Evolutionary conservation across 2,797 vertebrate genomes (phyloP).

Genomic region (Sebastes paucispinis): DNA sequence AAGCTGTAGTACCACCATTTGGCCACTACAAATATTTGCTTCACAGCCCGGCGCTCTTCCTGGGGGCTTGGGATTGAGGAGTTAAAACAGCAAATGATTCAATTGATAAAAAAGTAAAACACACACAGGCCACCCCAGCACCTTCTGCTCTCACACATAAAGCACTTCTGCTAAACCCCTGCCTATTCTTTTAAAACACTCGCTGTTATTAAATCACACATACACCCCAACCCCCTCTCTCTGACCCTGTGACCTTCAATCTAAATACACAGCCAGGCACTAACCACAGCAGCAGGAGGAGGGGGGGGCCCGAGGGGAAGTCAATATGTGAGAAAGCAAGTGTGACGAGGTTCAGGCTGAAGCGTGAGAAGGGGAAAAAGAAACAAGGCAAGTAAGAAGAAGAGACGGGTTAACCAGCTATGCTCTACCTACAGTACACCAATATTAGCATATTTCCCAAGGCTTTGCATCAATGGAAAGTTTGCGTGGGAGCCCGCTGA

Average conservation of each 20-base stretch:
- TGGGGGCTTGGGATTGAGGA: constrained; percentile 8
- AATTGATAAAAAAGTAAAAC: constrained; percentile 31
- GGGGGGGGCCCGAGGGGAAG: neutral
- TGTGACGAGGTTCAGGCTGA: constrained; percentile 23
- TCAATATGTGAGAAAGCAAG: constrained; percentile 42
- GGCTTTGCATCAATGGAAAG: constrained; percentile 55
- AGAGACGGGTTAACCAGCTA: neutral
- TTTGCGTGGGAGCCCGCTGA: constrained; percentile 32
- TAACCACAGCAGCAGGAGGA: constrained; percentile 28
- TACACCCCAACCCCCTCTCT: constrained; percentile 23
- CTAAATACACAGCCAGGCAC: constrained; percentile 51
- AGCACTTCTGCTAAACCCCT: constrained; percentile 5
- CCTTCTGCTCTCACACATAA: constrained; percentile 12
- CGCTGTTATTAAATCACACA: constrained; percentile 41
- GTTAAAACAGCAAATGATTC: constrained; percentile 57
- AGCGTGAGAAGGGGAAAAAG: constrained; percentile 6
- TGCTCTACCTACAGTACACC: constrained; percentile 16
- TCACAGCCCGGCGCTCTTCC: no score
- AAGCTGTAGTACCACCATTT: no score
- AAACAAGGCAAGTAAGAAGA: neutral
- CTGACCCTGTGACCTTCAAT: constrained; percentile 69
- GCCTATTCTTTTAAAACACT: constrained; percentile 11
- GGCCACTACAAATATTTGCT: no score
- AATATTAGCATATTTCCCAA: constrained; percentile 50
- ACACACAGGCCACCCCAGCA: neutral